Percentiles rank a stretch among this genome's conserved stretches.
Evolutionary conservation across 1,140 invertebrate genomes (phyloP).

Genomic region (Calliphora vicina): DNA sequence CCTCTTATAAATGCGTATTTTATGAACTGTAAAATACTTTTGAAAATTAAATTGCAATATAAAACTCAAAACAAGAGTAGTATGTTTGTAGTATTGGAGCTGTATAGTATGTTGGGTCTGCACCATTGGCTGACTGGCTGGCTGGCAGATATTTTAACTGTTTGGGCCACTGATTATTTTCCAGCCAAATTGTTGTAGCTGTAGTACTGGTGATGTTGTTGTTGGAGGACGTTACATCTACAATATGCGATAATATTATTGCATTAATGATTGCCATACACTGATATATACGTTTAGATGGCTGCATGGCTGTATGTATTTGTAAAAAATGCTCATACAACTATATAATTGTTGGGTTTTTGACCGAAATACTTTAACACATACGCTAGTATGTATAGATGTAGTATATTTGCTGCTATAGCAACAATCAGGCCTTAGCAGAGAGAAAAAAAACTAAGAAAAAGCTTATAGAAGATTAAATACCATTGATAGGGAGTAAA

Average conservation of each 20-base stretch:
- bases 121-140: not conserved
- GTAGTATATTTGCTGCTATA: not conserved
- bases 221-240: conserved; percentile 8
- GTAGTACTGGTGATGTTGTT: not conserved
- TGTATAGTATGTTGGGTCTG: not conserved
- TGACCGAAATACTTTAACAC: not conserved
- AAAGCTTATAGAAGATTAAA: conserved; percentile 9
- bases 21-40: not conserved
- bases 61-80: not conserved
- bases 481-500: not conserved
- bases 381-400: too few relatives aligned
- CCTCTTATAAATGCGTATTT: not conserved
- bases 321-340: not conserved
- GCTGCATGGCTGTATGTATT: too few relatives aligned
- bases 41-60: not conserved
- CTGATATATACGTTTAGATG: not conserved
- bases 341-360: not conserved
- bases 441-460: not conserved
- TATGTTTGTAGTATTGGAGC: not conserved
- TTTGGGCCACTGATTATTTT: not conserved
- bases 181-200: not conserved
- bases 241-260: conserved; percentile 6
- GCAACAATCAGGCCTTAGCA: not conserved
- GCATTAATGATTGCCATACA: not conserved
- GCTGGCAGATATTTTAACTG: not conserved